Percentiles rank a stretch among this genome's conserved stretches.
Evolutionary conservation across 2,113 vertebrate genomes (phyloP).

Genomic region (Cyphomyrus discorhynchus): DNA sequence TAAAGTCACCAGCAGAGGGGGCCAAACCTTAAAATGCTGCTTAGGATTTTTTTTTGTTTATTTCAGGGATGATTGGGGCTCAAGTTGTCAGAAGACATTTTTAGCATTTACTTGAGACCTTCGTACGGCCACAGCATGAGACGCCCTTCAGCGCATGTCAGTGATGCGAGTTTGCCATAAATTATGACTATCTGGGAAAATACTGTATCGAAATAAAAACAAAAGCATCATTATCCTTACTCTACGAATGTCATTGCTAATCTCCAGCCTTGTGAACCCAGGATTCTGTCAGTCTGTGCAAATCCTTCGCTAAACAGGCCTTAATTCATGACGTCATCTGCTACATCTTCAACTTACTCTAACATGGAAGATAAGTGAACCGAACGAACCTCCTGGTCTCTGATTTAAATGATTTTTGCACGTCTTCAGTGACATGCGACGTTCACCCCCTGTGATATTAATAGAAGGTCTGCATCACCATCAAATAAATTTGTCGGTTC

Average conservation of each 20-base stretch:
- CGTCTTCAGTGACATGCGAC: slow-evolving; percentile 62
- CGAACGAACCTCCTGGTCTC: slow-evolving; percentile 47
- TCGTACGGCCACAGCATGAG: background rate
- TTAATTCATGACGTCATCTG: slow-evolving; percentile 25
- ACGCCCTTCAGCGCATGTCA: background rate
- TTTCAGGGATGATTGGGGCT: background rate
- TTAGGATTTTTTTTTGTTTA: background rate
- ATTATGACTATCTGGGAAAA: slow-evolving; percentile 12
- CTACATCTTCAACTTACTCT: slow-evolving; percentile 60
- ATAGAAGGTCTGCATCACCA: slow-evolving; percentile 66
- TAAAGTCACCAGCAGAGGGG: slow-evolving; percentile 27
- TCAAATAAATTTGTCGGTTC: slow-evolving; percentile 52
- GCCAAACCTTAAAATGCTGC: background rate
- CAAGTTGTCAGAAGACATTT: background rate
- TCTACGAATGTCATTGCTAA: background rate
- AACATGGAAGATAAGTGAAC: slow-evolving; percentile 48
- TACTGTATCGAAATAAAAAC: slow-evolving; percentile 19
- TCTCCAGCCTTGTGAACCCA: slow-evolving; percentile 13
- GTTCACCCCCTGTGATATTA: slow-evolving; percentile 60
- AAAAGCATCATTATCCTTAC: slow-evolving; percentile 1
- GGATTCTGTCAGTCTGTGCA: background rate
- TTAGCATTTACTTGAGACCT: background rate
- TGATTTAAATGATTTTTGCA: slow-evolving; percentile 73
- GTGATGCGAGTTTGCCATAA: background rate
- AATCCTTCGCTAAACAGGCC: background rate